Evolutionary conservation across 2,113 vertebrate genomes (phyloP).

Genomic region (Oncorhynchus keta): DNA sequence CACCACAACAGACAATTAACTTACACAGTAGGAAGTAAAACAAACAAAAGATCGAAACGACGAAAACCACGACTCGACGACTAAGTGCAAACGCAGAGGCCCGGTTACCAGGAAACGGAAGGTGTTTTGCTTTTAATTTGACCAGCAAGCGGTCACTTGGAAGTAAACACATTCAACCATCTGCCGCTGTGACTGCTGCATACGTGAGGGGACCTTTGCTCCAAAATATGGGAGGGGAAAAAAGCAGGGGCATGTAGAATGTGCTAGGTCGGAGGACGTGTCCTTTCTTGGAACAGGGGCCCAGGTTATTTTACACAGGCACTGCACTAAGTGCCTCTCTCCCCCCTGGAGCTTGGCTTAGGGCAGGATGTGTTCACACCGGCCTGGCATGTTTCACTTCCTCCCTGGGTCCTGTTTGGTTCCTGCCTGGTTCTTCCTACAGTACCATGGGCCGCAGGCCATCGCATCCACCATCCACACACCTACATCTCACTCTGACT

Average conservation of each 20-base stretch:
- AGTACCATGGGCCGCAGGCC: background rate
- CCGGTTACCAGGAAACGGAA: constrained; percentile 21
- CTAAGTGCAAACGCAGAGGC: background rate
- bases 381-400: background rate
- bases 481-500: background rate
- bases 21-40: too few species aligned
- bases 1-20: too few species aligned
- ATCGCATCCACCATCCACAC: background rate
- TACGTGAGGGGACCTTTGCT: too few species aligned
- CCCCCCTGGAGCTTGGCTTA: background rate
- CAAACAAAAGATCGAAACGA: too few species aligned
- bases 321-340: background rate
- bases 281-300: background rate
- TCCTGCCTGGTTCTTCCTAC: background rate
- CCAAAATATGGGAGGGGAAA: too few species aligned
- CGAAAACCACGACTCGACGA: background rate
- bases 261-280: background rate
- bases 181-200: too few species aligned
- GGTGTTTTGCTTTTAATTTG: constrained; percentile 3
- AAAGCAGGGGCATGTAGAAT: too few species aligned
- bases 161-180: background rate
- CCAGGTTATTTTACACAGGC: background rate
- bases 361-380: background rate
- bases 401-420: background rate
- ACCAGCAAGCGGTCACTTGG: constrained; percentile 4